Percentiles rank a stretch among this genome's conserved stretches.
These are phyloP conservation scores for Myodes glareolus DNA, from an alignment of 2,113 vertebrate genomes.

Conservation along the genomic window DNA sequence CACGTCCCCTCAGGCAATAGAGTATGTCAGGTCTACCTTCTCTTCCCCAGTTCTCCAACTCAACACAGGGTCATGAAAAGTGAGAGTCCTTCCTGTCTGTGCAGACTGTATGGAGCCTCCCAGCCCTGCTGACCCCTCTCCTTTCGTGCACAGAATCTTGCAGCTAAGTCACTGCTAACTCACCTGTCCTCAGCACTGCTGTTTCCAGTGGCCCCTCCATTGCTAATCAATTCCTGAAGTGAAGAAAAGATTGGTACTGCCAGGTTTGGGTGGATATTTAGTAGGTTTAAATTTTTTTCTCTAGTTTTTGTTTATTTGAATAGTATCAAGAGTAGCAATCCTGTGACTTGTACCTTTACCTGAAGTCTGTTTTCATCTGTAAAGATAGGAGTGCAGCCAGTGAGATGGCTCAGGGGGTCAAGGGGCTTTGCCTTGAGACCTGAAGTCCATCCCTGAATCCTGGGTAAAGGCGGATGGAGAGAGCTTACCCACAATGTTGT, in stretches of 20 bases:
- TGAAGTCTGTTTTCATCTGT: conserved; percentile 6
- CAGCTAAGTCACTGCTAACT: not conserved
- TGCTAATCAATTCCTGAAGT: conserved; percentile 33
- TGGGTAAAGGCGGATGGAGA: not conserved
- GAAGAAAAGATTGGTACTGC: not conserved
- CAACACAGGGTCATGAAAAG: not conserved
- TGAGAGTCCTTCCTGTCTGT: not conserved
- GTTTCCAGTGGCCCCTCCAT: not conserved
- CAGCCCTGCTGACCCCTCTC: not conserved
- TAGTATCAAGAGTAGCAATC: not conserved
- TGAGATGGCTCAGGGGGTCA: not conserved
- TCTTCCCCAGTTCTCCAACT: not conserved
- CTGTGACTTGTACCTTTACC: not conserved
- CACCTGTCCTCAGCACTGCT: not conserved
- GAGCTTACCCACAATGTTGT: not conserved
- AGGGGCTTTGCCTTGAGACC: not conserved
- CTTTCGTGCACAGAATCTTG: not conserved
- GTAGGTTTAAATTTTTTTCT: not conserved
- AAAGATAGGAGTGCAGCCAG: not conserved
- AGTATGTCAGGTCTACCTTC: not conserved
- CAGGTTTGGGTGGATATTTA: not conserved
- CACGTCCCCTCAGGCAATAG: not conserved
- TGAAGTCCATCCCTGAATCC: not conserved
- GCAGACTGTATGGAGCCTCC: not conserved
- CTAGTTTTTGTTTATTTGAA: not conserved